Conservation (phyloP, 2,888 invertebrate genomes). For the Oligia latruncula region DNA sequence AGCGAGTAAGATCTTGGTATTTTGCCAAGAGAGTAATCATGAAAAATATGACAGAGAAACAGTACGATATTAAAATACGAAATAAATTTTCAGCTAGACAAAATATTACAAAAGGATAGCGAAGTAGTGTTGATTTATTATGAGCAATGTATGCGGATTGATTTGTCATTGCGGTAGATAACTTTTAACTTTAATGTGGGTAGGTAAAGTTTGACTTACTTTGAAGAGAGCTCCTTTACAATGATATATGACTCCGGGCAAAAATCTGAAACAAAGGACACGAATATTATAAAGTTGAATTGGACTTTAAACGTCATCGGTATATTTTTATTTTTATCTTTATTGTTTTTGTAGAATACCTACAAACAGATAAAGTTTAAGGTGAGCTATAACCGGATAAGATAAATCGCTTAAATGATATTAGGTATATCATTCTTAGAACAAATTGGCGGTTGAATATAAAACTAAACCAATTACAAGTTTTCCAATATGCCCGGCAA, state of each 20-base stretch:
- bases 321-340: conserved; percentile 35
- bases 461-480: conserved; percentile 89
- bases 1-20: conserved; percentile 85
- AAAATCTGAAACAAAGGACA: conserved; percentile 83
- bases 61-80: conserved; percentile 83
- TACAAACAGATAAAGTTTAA: conserved; percentile 18
- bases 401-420: conserved; percentile 78
- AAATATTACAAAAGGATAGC: conserved; percentile 68
- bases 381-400: conserved; percentile 45
- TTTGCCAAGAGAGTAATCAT: conserved; percentile 87
- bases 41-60: conserved; percentile 85
- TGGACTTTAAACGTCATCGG: conserved; percentile 12
- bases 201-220: conserved; percentile 76
- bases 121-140: conserved; percentile 59
- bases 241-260: conserved; percentile 88
- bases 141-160: conserved; percentile 54
- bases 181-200: conserved; percentile 2
- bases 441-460: conserved; percentile 82
- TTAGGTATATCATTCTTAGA: conserved; percentile 79
- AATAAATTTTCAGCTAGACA: conserved; percentile 79
- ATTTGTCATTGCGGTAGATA: conserved; percentile 65
- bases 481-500: conserved; percentile 87
- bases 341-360: background rate
- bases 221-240: conserved; percentile 84
- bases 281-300: conserved; percentile 47